These are phyloP conservation scores for Meiosimyza platycephala DNA, from an alignment of 2,888 invertebrate species.

Conservation along the genomic window DNA sequence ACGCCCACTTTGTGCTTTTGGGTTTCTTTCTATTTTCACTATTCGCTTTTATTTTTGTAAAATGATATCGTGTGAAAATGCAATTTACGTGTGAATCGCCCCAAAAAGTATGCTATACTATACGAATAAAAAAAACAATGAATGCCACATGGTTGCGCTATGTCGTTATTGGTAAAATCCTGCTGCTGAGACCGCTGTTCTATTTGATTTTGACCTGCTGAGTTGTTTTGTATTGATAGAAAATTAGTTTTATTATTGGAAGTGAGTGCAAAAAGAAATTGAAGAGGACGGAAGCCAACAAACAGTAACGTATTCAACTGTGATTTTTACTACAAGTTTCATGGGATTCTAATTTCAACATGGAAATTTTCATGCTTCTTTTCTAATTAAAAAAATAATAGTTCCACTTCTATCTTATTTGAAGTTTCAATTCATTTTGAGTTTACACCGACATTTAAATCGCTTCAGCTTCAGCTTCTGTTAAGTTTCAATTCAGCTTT, in stretches of 20 bases:
- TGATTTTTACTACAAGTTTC: no score
- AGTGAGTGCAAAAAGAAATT: neutral
- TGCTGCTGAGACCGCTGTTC: neutral
- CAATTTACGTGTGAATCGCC: neutral
- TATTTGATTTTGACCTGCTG: conserved; percentile 13
- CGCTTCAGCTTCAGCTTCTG: no score
- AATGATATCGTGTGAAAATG: conserved; percentile 15
- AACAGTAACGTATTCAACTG: no score
- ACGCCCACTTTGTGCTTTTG: neutral
- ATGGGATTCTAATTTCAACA: no score
- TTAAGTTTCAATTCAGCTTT: no score
- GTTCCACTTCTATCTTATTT: no score
- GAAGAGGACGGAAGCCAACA: neutral
- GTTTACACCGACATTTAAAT: no score
- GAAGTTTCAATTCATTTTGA: no score
- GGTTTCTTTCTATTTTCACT: conserved; percentile 7
- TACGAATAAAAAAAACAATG: no score
- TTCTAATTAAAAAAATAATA: no score
- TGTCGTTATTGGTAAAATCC: conserved; percentile 1
- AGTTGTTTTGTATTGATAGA: conserved; percentile 1
- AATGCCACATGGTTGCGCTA: neutral
- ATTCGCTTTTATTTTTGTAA: conserved; percentile 11
- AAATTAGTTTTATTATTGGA: conserved; percentile 3
- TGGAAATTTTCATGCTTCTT: no score
- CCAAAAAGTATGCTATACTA: neutral